Base-by-base conservation (phyloP, 2,113 vertebrate genomes). In the Archilochus colubris region DNA sequence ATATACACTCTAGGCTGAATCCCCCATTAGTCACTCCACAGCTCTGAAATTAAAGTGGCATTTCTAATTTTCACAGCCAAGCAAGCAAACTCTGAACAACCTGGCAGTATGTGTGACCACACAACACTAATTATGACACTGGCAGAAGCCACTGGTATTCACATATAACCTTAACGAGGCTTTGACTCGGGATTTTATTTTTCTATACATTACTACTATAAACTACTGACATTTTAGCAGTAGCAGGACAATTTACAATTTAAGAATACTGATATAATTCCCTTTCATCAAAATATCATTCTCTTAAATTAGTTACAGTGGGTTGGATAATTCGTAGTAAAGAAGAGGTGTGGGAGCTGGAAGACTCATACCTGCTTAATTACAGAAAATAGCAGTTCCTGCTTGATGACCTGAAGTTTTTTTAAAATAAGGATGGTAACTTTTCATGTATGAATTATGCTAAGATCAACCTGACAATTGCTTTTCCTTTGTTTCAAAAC, bases 101-200 rank as follows among this genome's bases (percentile, higher is more conserved):
- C 0, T 66, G 46, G n/a, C 11, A 58, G 38, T 12, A 5, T 7
- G 8, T 43, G 14, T 38, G 77, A 88, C 54, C 7, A 2, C 17
- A n/a, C 44, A 62, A 28, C n/a, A 62, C 44, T 91, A 89, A 94
- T 97, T 87, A 66, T 36, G 61, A 20, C 54, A 22, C 36, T 51
- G 50, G 23, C 50, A 82, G 74, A 46, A 94, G 55, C 50, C 46
- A 51, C 70, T 4, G 1, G 50, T 33, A 31, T 27, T 72, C 64
- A 27, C 10, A 5, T 22, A n/a, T 25, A 68, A 82, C 54, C 25
- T 46, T 70, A 93, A 50, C 48, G 48, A 91, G 59, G 24, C 18
- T 94, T 87, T 89, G 89, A 74, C 59, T 66, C 85, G 80, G 67
- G 58, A 59, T 24, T 25, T 30, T 73, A 8, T 57, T 95, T 88